These are phyloP conservation scores for Eurytemora carolleeae DNA, from an alignment of 1,140 invertebrate species.

Conservation along the genomic window DNA sequence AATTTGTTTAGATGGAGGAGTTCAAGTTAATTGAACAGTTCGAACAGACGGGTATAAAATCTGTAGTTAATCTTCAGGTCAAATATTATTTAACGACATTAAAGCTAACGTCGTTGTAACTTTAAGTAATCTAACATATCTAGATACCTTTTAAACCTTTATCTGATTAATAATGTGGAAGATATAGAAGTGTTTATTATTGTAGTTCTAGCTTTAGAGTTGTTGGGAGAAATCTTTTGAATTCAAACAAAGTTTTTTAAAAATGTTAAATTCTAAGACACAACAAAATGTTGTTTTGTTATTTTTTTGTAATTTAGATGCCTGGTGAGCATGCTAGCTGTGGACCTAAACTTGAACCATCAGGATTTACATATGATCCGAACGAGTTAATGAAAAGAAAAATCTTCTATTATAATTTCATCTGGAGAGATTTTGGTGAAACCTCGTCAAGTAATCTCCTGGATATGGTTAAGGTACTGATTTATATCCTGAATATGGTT, in stretches of 20 bases:
- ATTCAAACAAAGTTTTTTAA: too few species aligned
- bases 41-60: background rate
- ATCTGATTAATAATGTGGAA: too few species aligned
- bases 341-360: slow-evolving; percentile 41
- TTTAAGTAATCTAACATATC: too few species aligned
- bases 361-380: slow-evolving; percentile 55
- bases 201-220: too few species aligned
- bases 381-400: slow-evolving; percentile 58
- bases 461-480: slow-evolving; percentile 73
- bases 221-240: too few species aligned
- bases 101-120: too few species aligned
- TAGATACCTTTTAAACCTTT: too few species aligned
- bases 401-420: slow-evolving; percentile 70
- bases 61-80: background rate
- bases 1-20: background rate
- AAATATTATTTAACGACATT: too few species aligned
- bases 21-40: background rate
- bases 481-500: too few species aligned
- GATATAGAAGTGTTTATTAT: too few species aligned
- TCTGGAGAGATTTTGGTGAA: slow-evolving; percentile 61
- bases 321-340: slow-evolving; percentile 64
- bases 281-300: too few species aligned
- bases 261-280: too few species aligned
- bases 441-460: slow-evolving; percentile 47
- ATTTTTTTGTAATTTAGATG: slow-evolving; percentile 45